These are phyloP conservation scores for Andrena chrysosceles DNA, from an alignment of 2,888 invertebrate genomes.

Conservation along the genomic window DNA sequence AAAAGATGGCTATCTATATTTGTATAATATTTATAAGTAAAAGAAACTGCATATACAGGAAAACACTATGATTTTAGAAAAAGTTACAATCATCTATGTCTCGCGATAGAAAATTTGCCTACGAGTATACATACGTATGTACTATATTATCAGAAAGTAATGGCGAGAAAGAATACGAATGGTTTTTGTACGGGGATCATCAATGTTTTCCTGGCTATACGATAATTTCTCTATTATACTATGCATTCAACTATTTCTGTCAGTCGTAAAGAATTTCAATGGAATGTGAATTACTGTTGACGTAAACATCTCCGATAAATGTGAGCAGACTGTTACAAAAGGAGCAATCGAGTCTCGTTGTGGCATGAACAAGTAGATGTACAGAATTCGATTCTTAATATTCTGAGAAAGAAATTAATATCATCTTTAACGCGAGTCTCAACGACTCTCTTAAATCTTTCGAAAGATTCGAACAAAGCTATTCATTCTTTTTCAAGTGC, in stretches of 20 bases:
- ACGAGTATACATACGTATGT: constrained; percentile 31
- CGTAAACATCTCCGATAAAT: constrained; percentile 45
- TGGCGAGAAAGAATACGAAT: constrained; percentile 24
- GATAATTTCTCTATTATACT: constrained; percentile 21
- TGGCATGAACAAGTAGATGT: constrained; percentile 26
- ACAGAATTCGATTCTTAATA: constrained; percentile 25
- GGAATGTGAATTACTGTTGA: constrained; percentile 57
- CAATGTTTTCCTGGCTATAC: constrained; percentile 48
- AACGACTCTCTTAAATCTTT: constrained; percentile 24
- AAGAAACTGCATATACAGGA: constrained; percentile 37
- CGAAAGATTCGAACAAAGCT: constrained; percentile 33
- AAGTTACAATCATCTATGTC: constrained; percentile 18
- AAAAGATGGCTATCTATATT: constrained; percentile 31
- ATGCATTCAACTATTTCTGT: constrained; percentile 27
- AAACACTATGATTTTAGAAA: constrained; percentile 47
- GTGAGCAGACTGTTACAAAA: constrained; percentile 38
- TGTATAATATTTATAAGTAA: constrained; percentile 25
- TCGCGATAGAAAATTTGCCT: constrained; percentile 36
- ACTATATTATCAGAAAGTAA: constrained; percentile 50
- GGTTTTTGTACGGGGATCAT: constrained; percentile 14
- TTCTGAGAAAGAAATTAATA: constrained; percentile 25
- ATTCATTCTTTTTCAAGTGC: constrained; percentile 21
- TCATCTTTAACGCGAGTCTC: constrained; percentile 17
- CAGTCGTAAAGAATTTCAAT: constrained; percentile 34
- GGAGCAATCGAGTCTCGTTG: constrained; percentile 42